Percentiles rank a stretch among this genome's conserved stretches.
Evolutionary conservation across 2,113 vertebrate genomes (phyloP).

Genomic region (Himantopus leucocephalus): DNA sequence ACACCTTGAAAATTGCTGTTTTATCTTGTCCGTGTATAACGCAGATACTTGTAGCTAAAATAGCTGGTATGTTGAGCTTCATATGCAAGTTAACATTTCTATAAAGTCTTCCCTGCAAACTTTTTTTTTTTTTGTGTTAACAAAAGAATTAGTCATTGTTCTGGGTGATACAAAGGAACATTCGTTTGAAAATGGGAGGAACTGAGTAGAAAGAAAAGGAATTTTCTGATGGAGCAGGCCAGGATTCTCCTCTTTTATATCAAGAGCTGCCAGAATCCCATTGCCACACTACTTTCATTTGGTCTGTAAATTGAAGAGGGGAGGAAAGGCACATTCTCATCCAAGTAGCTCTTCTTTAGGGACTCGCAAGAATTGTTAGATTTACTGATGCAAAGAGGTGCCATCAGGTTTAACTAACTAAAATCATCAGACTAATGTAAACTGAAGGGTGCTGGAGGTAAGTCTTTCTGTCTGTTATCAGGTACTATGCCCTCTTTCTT

Average conservation of each 20-base stretch:
- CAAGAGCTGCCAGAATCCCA: not conserved
- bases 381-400: not conserved
- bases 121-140: not conserved
- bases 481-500: not conserved
- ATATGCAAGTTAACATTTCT: no score
- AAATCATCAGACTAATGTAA: not conserved
- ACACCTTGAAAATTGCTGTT: not conserved
- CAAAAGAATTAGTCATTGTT: not conserved
- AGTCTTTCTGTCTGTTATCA: not conserved
- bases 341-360: not conserved
- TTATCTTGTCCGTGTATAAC: not conserved
- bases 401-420: not conserved
- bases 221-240: not conserved
- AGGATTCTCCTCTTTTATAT: not conserved
- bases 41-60: not conserved
- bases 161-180: not conserved
- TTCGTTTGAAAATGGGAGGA: not conserved
- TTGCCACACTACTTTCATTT: not conserved
- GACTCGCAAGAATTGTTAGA: not conserved
- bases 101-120: not conserved
- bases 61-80: not conserved
- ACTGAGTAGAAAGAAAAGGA: not conserved
- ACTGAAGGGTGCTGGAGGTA: not conserved
- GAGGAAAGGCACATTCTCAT: accelerated
- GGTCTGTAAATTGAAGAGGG: not conserved